Evolutionary conservation across 1,140 invertebrate species (phyloP).

Genomic region (Caligus rogercresseyi): DNA sequence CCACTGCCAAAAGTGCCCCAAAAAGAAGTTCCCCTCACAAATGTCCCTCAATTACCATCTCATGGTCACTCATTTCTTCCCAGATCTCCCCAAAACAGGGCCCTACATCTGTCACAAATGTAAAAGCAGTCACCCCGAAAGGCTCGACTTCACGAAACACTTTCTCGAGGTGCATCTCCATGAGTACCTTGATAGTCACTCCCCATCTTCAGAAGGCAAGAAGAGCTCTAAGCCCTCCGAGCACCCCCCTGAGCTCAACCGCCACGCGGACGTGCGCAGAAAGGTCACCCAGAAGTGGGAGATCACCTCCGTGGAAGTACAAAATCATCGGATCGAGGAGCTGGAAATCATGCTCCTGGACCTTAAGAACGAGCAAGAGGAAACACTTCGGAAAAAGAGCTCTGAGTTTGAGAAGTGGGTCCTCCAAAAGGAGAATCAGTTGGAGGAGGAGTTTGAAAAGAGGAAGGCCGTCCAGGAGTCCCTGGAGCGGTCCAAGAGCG

Average conservation of each 20-base stretch:
- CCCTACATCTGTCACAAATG: neutral
- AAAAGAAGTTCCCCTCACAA: constrained; percentile 7
- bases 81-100: neutral
- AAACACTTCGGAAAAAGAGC: neutral
- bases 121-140: neutral
- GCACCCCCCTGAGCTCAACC: neutral
- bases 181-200: neutral
- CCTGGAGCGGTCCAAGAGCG: neutral
- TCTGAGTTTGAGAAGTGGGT: constrained; percentile 17
- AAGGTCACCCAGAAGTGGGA: constrained; percentile 5
- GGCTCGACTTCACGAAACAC: neutral
- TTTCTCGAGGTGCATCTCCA: constrained; percentile 10
- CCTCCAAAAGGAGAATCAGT: neutral
- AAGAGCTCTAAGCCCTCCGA: neutral
- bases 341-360: constrained; percentile 3
- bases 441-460: constrained; percentile 11
- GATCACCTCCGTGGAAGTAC: neutral
- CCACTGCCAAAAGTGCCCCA: constrained; percentile 6
- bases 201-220: constrained; percentile 1
- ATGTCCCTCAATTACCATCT: constrained; percentile 14
- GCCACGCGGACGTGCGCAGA: neutral
- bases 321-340: constrained; percentile 10
- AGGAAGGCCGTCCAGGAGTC: neutral
- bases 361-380: constrained; percentile 8
- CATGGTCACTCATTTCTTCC: constrained; percentile 10